Evolutionary conservation across 2,888 invertebrate species (phyloP).

Genomic region (Temnothorax rugatulus): DNA sequence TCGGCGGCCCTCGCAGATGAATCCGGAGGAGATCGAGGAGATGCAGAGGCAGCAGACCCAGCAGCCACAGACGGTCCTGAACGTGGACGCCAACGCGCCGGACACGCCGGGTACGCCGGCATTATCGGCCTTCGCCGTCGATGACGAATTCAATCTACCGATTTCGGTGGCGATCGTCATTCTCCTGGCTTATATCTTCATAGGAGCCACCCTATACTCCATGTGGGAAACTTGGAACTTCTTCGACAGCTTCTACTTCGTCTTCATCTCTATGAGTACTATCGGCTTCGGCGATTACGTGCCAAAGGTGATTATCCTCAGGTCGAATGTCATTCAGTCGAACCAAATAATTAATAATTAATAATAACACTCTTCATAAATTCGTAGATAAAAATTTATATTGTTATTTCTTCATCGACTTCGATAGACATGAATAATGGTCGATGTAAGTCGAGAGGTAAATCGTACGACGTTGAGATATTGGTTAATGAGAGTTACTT

Average conservation of each 20-base stretch:
- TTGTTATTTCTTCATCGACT: conserved; percentile 6
- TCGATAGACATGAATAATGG: conserved; percentile 5
- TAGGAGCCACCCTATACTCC: conserved; percentile 94
- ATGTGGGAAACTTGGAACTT: conserved; percentile 95
- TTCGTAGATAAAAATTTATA: conserved; percentile 22
- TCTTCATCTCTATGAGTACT: conserved; percentile 98
- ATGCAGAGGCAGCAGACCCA: conserved; percentile 81
- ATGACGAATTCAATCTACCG: conserved; percentile 98
- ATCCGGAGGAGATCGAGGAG: conserved; percentile 88
- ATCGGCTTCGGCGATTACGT: conserved; percentile 98
- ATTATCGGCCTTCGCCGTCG: conserved; percentile 92
- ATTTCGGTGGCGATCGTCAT: conserved; percentile 95
- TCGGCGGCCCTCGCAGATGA: conserved; percentile 91
- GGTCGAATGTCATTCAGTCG: neutral
- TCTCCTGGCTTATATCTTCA: conserved; percentile 94
- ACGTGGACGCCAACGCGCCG: conserved; percentile 84
- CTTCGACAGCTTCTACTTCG: conserved; percentile 98
- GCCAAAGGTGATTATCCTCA: conserved; percentile 88
- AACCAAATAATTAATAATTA: conserved; percentile 18
- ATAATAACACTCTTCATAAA: conserved; percentile 6
- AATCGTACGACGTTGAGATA: conserved; percentile 5
- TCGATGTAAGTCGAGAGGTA: conserved; percentile 11
- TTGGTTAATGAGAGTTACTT: conserved; percentile 1
- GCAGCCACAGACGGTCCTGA: conserved; percentile 79
- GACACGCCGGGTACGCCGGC: conserved; percentile 93